Evolutionary conservation across 1,140 invertebrate genomes (phyloP), one percentile per base, ranked within the genome.

Genomic region (Helicoverpa armigera): DNA sequence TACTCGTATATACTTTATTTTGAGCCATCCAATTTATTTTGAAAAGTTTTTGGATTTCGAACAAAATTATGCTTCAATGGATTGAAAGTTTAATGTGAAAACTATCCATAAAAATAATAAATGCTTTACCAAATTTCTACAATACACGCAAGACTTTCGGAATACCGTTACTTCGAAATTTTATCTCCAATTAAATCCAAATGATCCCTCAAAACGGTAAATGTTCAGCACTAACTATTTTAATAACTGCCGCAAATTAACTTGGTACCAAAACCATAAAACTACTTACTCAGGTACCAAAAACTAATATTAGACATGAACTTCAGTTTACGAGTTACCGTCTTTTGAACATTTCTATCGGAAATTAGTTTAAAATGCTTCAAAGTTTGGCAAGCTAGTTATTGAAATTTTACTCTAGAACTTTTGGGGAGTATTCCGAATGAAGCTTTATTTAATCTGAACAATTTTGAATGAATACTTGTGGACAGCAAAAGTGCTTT

Each of bases 351-450:
- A 69, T 69, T 69, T 69, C 65, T 18, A 50, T 50, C 11, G 43
- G 16, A 69, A 69, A 69, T 69, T 69, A 69, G 65, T 69, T 50
- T 69, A 69, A 69, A 61, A 69, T 69, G 16, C 65, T 69, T 50
- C 13, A 1, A 9, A 69, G 65, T 69, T 43, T 69, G 16, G 65
- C 35, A 16, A 10, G n/a, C 10, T 31, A 16, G 43, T 69, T 69
- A 69, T 69, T 69, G 65, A 69, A 69, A 69, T 69, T 69, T 69
- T 50, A 69, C 65, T 43, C 35, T 43, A 43, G 35, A 43, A 43
- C 5, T 16, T 50, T 69, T 18, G 16, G 65, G 65, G 16, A 69
- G 43, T 69, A 50, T 69, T 69, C 50, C 35, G 16, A 50, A 50
- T 51, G 43, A 23, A 50, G 16, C 43, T 50, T 69, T 65, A 65